A percentile compares a stretch with the other conserved stretches of the same genome.
Evolutionary conservation across 2,888 invertebrate genomes (phyloP).

Genomic region (Chrysotoxum bicinctum): DNA sequence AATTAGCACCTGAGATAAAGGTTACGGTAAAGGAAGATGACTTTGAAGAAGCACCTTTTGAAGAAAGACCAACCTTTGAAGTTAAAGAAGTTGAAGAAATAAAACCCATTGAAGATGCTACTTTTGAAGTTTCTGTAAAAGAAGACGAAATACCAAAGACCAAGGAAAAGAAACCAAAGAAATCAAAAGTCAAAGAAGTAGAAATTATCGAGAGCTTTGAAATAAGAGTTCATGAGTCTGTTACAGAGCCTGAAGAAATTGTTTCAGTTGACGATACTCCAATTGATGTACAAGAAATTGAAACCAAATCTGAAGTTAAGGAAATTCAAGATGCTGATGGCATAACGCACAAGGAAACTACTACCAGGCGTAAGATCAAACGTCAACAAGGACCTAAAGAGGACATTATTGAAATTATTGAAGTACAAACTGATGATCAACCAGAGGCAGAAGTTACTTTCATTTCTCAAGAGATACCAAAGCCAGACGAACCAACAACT

Average conservation of each 20-base stretch:
- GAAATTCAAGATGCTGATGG: slow-evolving; percentile 81
- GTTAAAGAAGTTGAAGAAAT: slow-evolving; percentile 39
- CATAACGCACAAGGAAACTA: slow-evolving; percentile 79
- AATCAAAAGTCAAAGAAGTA: slow-evolving; percentile 66
- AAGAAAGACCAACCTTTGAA: slow-evolving; percentile 52
- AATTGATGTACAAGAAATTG: slow-evolving; percentile 77
- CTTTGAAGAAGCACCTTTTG: slow-evolving; percentile 39
- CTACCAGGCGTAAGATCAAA: slow-evolving; percentile 81
- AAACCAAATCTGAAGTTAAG: slow-evolving; percentile 81
- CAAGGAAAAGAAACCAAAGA: slow-evolving; percentile 59
- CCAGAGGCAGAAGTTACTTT: slow-evolving; percentile 79
- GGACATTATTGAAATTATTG: slow-evolving; percentile 80
- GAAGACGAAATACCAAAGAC: slow-evolving; percentile 58
- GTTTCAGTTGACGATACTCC: slow-evolving; percentile 72
- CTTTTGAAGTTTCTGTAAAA: slow-evolving; percentile 39
- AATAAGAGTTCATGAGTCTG: slow-evolving; percentile 77
- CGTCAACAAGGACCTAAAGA: slow-evolving; percentile 80
- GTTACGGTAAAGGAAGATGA: slow-evolving; percentile 75
- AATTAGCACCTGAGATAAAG: slow-evolving; percentile 57
- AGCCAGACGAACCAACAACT: slow-evolving; percentile 77
- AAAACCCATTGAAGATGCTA: slow-evolving; percentile 27
- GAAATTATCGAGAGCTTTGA: slow-evolving; percentile 67
- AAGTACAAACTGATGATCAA: slow-evolving; percentile 78
- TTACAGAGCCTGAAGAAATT: slow-evolving; percentile 60
- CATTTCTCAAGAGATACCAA: slow-evolving; percentile 73